Conservation (phyloP, 2,113 vertebrate genomes). For the Bufo gargarizans region DNA sequence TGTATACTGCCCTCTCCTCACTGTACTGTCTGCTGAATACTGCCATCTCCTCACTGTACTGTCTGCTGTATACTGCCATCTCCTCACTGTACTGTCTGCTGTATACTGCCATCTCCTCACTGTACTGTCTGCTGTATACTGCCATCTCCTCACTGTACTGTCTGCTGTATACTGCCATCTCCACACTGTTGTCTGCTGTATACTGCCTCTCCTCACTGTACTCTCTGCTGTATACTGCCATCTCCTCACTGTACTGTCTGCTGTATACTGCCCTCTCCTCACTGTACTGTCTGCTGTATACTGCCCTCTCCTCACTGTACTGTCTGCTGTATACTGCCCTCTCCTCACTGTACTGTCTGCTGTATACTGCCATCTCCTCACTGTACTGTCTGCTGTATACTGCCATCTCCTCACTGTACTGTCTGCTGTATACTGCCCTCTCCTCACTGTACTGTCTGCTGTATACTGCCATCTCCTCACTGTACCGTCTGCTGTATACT, state of each 20-base stretch:
- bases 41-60: background rate
- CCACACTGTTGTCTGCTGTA: background rate
- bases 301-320: background rate
- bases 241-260: background rate
- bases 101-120: too few species aligned
- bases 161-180: background rate
- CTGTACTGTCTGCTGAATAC: too few species aligned
- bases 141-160: background rate
- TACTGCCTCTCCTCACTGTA: background rate
- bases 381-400: too few species aligned
- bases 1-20: too few species aligned
- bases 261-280: background rate
- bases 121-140: too few species aligned
- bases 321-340: background rate
- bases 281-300: too few species aligned
- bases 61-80: background rate
- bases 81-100: background rate
- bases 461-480: background rate
- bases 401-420: background rate
- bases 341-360: background rate
- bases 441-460: background rate
- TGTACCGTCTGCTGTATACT: background rate
- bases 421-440: background rate
- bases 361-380: background rate
- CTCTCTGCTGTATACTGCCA: background rate